Base-by-base conservation (phyloP, 2,797 vertebrate species). In the Decapterus maruadsi region DNA sequence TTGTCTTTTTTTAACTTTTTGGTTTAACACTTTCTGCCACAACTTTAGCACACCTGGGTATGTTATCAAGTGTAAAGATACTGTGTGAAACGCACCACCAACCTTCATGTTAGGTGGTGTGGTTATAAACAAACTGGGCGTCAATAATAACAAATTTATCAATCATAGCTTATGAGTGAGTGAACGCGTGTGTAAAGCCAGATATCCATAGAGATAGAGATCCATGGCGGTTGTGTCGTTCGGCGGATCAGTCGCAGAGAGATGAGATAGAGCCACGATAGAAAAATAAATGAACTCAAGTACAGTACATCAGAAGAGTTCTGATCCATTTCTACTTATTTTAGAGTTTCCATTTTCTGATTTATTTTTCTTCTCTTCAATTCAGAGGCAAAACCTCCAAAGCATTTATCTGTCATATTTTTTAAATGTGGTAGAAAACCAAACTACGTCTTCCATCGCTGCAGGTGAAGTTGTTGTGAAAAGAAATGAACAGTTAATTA, bases 31-130 rank as follows among this genome's bases (percentile, higher is more conserved):
- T 61, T 75, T 87, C 72, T 87, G 81, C 90, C 89, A 82, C 88
- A 89, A 81, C 83, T 77, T 77, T 61, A 72, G 61, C 81, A 87
- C 93, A 94, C 90, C 93, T 94, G 93, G 75, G n/a, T 45, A 29
- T 40, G 73, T 81, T 87, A 83, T 77, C 65, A 22, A 72, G 60
- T 60, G 38, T 55, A 22, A 56, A 60, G 72, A 59, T 26, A 65
- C n/a, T 74, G 68, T 40, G 57, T 51, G 36, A 76, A 65, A 69
- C 53, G 74, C 68, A 59, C 68, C 45, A 34, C 56, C 55, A 51
- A 60, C 67, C 68, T 74, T 60, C 14, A 17, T 71, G 69, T 83
- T 68, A 75, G 68, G 60, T 76, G 78, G 74, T 54, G 51, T 54
- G 61, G 31, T 34, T 34, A 85, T 80, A 77, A 75, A 62, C 60